Percentiles rank a stretch among this genome's conserved stretches.
Evolutionary conservation across 2,797 vertebrate species (phyloP).

Genomic region (Strix occidentalis): DNA sequence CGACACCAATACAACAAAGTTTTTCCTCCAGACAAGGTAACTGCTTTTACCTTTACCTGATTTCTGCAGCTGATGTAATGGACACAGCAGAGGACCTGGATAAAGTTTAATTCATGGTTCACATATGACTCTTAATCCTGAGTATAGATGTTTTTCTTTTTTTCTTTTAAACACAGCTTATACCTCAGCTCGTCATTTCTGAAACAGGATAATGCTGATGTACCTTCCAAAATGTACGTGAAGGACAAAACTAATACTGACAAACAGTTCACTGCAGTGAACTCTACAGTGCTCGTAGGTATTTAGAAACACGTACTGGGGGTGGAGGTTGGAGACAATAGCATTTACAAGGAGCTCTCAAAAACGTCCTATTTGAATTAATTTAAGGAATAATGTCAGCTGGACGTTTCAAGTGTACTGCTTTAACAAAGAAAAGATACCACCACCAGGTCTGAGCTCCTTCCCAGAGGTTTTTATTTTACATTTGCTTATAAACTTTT

Average conservation of each 20-base stretch:
- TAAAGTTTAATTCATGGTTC: neutral
- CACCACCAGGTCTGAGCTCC: neutral
- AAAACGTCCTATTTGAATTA: neutral
- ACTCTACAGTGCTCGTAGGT: neutral
- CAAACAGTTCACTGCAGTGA: neutral
- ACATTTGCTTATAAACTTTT: neutral
- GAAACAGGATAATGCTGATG: constrained; percentile 3
- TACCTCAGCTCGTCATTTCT: constrained; percentile 10
- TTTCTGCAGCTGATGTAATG: neutral
- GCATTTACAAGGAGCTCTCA: neutral
- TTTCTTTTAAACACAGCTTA: constrained; percentile 22
- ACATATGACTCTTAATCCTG: neutral
- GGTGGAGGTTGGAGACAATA: neutral
- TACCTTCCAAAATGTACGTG: constrained; percentile 25
- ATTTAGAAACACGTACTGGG: neutral
- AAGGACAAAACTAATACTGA: constrained; percentile 45
- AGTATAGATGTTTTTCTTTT: neutral
- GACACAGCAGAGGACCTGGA: neutral
- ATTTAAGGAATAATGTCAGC: neutral
- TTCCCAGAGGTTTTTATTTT: neutral
- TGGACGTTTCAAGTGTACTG: neutral
- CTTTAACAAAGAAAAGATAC: neutral
- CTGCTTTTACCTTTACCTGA: neutral
- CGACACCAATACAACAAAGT: neutral
- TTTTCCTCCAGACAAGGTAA: neutral